phyloP scores from a whole-genome alignment of 2,113 vertebrate species.

The Varanus salvator region DNA sequence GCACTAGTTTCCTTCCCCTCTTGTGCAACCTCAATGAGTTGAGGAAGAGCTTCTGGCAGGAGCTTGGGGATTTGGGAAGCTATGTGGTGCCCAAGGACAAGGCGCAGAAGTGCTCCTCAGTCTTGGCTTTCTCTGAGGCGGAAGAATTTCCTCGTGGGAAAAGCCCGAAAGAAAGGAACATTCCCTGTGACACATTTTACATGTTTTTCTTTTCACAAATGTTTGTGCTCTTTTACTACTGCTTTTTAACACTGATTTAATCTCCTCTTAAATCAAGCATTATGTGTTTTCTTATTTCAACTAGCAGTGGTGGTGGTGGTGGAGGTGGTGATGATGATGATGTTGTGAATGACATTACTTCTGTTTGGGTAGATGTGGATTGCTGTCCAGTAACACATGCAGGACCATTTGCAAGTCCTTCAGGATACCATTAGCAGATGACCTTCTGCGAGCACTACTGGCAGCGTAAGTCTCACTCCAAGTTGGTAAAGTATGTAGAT shows the following conservation, averaged over 20 bases:
- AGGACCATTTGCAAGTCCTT: constrained; percentile 86
- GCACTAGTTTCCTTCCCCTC: neutral
- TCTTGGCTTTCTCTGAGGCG: neutral
- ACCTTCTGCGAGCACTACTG: constrained; percentile 81
- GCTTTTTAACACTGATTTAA: neutral
- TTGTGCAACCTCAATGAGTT: neutral
- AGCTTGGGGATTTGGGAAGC: neutral
- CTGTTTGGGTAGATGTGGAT: constrained; percentile 79
- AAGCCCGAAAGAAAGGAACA: neutral
- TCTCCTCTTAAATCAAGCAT: neutral
- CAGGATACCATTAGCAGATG: constrained; percentile 82
- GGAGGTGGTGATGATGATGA: neutral
- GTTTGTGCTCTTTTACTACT: neutral
- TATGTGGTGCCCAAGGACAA: neutral
- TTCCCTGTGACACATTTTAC: neutral
- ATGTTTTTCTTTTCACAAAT: neutral
- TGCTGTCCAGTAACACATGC: constrained; percentile 76
- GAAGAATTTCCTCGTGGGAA: neutral
- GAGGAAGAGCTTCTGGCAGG: neutral
- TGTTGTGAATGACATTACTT: constrained; percentile 38
- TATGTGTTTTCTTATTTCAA: neutral
- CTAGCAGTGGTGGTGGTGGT: neutral
- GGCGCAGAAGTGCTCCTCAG: neutral
- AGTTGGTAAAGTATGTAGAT: neutral
- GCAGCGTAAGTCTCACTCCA: constrained; percentile 76